Percentiles rank a stretch among this genome's conserved stretches.
These are phyloP conservation scores for Distichodus sexfasciatus DNA, from an alignment of 2,797 vertebrate species.

Conservation along the genomic window DNA sequence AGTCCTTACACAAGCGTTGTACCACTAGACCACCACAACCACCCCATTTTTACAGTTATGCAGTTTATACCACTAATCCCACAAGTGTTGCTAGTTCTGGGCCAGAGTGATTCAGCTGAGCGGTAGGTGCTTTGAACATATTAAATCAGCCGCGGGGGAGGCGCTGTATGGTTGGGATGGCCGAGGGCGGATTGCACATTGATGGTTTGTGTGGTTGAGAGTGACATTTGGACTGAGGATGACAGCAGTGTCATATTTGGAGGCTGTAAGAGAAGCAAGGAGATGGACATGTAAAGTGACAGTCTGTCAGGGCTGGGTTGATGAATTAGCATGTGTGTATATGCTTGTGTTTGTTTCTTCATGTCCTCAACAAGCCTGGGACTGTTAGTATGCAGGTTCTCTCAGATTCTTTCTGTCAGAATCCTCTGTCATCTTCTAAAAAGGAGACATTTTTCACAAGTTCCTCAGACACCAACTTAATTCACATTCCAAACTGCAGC, in stretches of 20 bases:
- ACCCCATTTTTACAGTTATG: neutral
- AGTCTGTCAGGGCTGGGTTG: slow-evolving; percentile 69
- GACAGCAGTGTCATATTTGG: slow-evolving; percentile 69
- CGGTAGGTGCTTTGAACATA: slow-evolving; percentile 13
- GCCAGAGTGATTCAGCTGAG: neutral
- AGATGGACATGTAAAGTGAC: slow-evolving; percentile 74
- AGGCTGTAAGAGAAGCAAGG: slow-evolving; percentile 64
- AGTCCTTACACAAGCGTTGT: neutral
- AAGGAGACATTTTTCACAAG: neutral
- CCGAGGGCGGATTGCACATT: slow-evolving; percentile 29
- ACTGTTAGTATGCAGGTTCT: neutral
- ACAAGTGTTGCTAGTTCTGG: neutral
- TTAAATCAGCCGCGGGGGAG: neutral
- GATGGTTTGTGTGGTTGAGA: slow-evolving; percentile 26
- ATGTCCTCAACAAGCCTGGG: neutral
- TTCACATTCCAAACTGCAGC: neutral
- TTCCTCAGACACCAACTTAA: neutral
- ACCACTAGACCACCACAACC: neutral
- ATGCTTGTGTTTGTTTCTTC: neutral
- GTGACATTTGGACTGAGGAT: slow-evolving; percentile 63
- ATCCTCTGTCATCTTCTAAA: neutral
- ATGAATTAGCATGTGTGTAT: slow-evolving; percentile 54
- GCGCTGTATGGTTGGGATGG: neutral
- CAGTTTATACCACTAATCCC: neutral
- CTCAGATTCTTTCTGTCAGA: neutral